Evolutionary conservation across 2,888 invertebrate species (phyloP).

Genomic region (Syrista parreyssii): DNA sequence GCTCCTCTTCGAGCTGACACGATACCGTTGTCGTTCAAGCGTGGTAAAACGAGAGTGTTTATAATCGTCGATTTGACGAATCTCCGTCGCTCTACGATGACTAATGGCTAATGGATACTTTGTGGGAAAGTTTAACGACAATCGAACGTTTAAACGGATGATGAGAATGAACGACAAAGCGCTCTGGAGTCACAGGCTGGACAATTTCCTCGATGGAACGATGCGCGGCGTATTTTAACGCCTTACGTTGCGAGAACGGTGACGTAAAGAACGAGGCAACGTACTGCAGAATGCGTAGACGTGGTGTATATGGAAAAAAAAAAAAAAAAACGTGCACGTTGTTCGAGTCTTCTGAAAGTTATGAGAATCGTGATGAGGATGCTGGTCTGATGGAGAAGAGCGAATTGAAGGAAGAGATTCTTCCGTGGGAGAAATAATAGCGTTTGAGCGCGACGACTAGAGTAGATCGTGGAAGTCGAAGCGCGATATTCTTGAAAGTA

Average conservation of each 20-base stretch:
- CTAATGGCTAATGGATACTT: background rate
- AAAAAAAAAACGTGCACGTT: background rate
- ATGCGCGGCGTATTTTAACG: background rate
- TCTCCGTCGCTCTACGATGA: background rate
- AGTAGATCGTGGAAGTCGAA: conserved; percentile 6
- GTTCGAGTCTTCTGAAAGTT: background rate
- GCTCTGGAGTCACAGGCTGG: background rate
- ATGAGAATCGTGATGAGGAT: background rate
- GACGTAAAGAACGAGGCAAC: background rate
- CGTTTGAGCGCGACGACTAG: conserved; percentile 26
- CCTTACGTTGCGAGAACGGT: background rate
- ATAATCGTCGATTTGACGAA: background rate
- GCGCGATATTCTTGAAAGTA: background rate
- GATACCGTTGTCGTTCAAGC: background rate
- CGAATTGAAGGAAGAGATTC: conserved; percentile 13
- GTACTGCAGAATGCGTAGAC: background rate
- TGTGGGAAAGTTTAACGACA: background rate
- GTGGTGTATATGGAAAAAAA: background rate
- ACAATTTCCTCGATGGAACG: background rate
- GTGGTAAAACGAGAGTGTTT: background rate
- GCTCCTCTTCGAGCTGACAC: background rate
- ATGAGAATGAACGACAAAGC: background rate
- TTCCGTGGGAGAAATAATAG: conserved; percentile 35
- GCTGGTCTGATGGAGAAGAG: background rate
- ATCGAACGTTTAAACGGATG: background rate